Conservation (phyloP, 2,888 invertebrate species). For the Gnatocerus cornutus region DNA sequence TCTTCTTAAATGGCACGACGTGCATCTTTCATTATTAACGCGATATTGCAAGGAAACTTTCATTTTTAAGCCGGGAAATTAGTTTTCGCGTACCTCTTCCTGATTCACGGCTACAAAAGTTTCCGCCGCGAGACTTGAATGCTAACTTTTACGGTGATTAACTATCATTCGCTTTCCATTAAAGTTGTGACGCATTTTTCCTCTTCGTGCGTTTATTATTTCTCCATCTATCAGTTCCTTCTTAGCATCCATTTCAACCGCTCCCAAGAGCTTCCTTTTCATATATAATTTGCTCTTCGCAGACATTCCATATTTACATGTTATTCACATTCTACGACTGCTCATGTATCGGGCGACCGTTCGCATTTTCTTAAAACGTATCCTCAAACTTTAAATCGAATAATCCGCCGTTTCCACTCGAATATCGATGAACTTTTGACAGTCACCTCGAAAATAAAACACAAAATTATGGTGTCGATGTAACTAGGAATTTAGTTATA, state of each 20-base stretch:
- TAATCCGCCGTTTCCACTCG: not conserved
- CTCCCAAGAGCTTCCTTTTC: conserved; percentile 59
- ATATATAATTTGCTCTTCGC: conserved; percentile 64
- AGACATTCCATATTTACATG: conserved; percentile 65
- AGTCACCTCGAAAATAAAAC: too few relatives aligned
- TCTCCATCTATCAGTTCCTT: conserved; percentile 67
- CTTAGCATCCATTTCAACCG: conserved; percentile 64
- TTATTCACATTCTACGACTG: conserved; percentile 60
- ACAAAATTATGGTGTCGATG: too few relatives aligned
- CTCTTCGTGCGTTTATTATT: conserved; percentile 64
- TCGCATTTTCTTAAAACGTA: conserved; percentile 61
- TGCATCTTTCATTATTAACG: conserved; percentile 23
- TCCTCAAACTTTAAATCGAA: conserved; percentile 40
- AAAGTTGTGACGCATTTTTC: conserved; percentile 39
- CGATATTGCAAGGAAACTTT: not conserved
- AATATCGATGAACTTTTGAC: not conserved
- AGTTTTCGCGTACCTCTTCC: conserved; percentile 62
- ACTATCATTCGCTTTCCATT: too few relatives aligned
- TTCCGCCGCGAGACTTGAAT: too few relatives aligned
- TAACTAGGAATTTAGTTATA: not conserved
- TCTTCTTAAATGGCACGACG: conserved; percentile 40
- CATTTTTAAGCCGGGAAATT: not conserved
- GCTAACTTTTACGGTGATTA: too few relatives aligned
- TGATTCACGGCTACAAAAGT: conserved; percentile 62
- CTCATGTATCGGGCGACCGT: conserved; percentile 50